A percentile compares a stretch with the other conserved stretches of the same genome.
phyloP scores from a whole-genome alignment of 2,113 vertebrate genomes.

The Podocnemis expansa region DNA sequence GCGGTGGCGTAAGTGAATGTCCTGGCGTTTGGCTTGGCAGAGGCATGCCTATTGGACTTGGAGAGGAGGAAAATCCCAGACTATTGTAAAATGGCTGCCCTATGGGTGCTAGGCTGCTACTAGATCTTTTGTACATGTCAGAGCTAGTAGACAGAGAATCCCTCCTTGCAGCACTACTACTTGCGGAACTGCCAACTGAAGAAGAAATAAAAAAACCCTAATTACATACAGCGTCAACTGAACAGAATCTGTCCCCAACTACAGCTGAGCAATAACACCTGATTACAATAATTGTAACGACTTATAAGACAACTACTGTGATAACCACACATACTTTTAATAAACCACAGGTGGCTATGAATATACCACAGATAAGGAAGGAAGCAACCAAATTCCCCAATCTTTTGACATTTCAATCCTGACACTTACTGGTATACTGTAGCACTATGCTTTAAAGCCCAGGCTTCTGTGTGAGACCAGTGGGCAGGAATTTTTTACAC shows the following conservation, averaged over 20 bases:
- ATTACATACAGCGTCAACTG: slow-evolving; percentile 86
- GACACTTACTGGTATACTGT: slow-evolving; percentile 52
- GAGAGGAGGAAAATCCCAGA: slow-evolving; percentile 98
- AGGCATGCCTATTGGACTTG: slow-evolving; percentile 96
- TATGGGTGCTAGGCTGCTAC: slow-evolving; percentile 95
- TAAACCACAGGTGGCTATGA: slow-evolving; percentile 79
- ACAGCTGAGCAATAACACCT: slow-evolving; percentile 82
- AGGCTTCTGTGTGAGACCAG: slow-evolving; percentile 69
- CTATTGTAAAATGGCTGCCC: slow-evolving; percentile 98
- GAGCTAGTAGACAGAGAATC: slow-evolving; percentile 95
- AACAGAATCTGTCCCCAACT: slow-evolving; percentile 85
- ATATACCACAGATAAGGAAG: slow-evolving; percentile 73
- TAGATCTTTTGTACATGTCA: slow-evolving; percentile 96
- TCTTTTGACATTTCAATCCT: slow-evolving; percentile 74
- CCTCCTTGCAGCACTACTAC: slow-evolving; percentile 94
- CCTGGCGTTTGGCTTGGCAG: slow-evolving; percentile 93
- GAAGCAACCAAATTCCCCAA: slow-evolving; percentile 51
- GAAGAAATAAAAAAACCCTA: slow-evolving; percentile 81
- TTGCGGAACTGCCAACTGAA: slow-evolving; percentile 94
- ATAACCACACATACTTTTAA: slow-evolving; percentile 79
- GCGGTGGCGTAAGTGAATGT: slow-evolving; percentile 97
- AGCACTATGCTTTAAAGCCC: slow-evolving; percentile 66
- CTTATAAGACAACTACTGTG: slow-evolving; percentile 82
- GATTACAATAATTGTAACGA: slow-evolving; percentile 84
- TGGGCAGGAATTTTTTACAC: slow-evolving; percentile 1